Percentiles rank a stretch among this genome's conserved stretches.
phyloP scores from a whole-genome alignment of 2,113 vertebrate genomes.

The Dipodomys merriami region DNA sequence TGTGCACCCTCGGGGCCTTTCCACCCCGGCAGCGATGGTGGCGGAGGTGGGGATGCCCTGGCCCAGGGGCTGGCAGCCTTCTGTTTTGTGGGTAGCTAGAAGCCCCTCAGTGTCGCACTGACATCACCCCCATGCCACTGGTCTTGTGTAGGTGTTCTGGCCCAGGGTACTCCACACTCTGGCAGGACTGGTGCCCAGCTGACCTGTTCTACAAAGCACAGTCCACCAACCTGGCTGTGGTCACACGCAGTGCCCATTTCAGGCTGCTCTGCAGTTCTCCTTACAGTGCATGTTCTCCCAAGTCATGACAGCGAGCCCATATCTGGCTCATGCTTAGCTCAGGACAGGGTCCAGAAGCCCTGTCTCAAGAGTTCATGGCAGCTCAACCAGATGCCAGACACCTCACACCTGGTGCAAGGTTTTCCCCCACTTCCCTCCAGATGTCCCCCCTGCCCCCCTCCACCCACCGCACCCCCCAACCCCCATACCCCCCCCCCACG shows the following conservation, averaged over 20 bases:
- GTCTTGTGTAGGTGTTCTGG: not conserved
- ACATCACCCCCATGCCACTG: not conserved
- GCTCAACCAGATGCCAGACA: constrained; percentile 40
- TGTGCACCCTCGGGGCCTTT: not conserved
- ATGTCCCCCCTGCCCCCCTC: not conserved
- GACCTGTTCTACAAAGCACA: not conserved
- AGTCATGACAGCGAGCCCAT: no score
- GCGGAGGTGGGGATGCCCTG: no score
- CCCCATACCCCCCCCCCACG: not conserved
- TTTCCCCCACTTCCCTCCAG: not conserved
- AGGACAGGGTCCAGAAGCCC: constrained; percentile 32
- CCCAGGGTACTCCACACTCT: not conserved
- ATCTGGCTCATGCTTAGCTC: not conserved
- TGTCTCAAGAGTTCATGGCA: not conserved
- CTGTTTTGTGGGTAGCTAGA: not conserved
- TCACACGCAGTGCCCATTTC: rapidly evolving
- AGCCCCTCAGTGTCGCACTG: not conserved
- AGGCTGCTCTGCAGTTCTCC: not conserved
- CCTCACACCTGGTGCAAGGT: not conserved
- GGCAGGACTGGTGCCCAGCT: not conserved
- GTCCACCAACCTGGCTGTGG: not conserved
- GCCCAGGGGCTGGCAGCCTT: not conserved
- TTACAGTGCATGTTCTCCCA: no score
- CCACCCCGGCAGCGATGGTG: rapidly evolving
- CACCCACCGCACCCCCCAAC: no score